Base-by-base conservation (phyloP, 2,797 vertebrate genomes). In the Coracias cyanogaster region DNA sequence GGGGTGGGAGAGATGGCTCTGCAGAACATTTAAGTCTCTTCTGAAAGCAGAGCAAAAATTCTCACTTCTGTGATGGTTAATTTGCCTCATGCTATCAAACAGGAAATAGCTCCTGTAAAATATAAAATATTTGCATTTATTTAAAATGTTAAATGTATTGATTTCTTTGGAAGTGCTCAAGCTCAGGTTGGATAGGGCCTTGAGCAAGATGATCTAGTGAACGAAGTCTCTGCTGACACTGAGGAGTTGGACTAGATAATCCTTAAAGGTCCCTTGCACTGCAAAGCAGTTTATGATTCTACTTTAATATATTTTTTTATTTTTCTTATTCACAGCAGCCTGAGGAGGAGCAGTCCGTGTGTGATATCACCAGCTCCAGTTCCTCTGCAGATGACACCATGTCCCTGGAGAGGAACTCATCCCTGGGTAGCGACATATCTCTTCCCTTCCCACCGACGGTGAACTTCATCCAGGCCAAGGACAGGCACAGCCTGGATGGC, bases 371-470 rank as follows among this genome's bases (percentile, higher is more conserved):
- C 14, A 98, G 98, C 61, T 98, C 98, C 83, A 97, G 98, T 83
- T 99, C 99, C 64, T 99, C 99, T 58, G 98, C 98, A 0, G 99
- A 99, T 76, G 99, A 99, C 80, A 98, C 98, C 3, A 41, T 97
- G 41, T 98, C 98, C 45, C 82, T 98, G 94, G 98, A 98, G 70
- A 98, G 96, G 72, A 98, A 98, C 82, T 98, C 98, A 7, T 98
- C 98, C 60, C 97, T 97, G 24, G 97, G 98, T 73, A 98, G 98
- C 12, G 97, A 98, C 65, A 96, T 97, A 1, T 98, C 98, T 79
- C 97, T 98, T 41, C 94, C 98, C 69, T 97, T 98, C 86, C 94
- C 98, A 4, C 98, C 84, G 1, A 6, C n/a, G 1, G 83, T 94
- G 35, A 96, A 84, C 60, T 81, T 95, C 3, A 6, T 39, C 91